Evolutionary conservation across 2,797 vertebrate species (phyloP).

Genomic region (Heliangelus exortis): DNA sequence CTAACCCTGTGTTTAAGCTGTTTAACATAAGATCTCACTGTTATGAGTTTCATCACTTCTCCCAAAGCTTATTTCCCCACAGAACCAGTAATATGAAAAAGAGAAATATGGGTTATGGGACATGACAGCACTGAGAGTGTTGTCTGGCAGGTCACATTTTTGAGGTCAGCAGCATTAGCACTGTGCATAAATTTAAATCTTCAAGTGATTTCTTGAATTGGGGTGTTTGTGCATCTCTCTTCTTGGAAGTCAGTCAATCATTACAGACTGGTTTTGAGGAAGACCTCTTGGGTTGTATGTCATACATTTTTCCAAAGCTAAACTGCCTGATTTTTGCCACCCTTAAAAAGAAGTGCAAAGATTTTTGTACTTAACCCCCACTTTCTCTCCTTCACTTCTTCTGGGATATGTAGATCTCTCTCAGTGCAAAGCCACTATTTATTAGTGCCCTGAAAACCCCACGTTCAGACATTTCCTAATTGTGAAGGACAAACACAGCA

Average conservation of each 20-base stretch:
- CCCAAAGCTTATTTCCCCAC: background rate
- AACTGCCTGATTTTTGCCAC: background rate
- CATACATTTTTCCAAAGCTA: background rate
- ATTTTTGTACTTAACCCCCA: background rate
- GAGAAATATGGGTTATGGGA: background rate
- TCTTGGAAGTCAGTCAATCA: background rate
- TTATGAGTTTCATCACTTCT: background rate
- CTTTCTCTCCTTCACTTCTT: background rate
- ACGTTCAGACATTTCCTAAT: background rate
- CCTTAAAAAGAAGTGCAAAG: background rate
- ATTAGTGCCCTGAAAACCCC: background rate
- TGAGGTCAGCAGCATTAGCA: background rate
- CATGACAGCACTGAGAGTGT: background rate
- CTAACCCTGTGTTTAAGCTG: background rate
- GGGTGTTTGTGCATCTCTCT: background rate
- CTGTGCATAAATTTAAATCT: background rate
- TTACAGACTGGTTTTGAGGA: background rate
- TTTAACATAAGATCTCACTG: background rate
- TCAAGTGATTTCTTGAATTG: background rate
- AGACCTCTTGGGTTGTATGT: background rate
- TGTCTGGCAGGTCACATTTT: background rate
- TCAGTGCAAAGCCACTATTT: background rate
- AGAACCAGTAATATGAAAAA: background rate
- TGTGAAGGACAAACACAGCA: constrained; percentile 25
- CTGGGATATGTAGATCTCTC: background rate